Percentiles rank a stretch among this genome's conserved stretches.
Evolutionary conservation across 2,113 vertebrate genomes (phyloP).

Genomic region (Solenodon paradoxus): DNA sequence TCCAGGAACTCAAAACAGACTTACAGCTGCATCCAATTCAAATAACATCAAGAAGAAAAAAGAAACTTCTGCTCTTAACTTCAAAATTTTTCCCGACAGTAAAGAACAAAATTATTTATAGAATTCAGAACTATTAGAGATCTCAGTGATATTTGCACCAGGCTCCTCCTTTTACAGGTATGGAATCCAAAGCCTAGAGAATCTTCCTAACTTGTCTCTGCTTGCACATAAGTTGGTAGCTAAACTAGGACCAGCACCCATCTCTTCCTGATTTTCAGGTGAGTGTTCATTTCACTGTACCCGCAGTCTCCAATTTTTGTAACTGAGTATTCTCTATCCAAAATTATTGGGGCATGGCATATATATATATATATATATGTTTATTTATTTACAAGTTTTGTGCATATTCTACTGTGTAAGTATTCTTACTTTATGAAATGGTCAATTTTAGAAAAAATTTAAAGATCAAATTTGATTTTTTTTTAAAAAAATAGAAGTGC

Average conservation of each 20-base stretch:
- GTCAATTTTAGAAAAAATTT: neutral
- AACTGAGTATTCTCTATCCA: neutral
- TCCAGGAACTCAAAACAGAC: neutral
- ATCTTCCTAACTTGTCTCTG: neutral
- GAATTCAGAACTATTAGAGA: neutral
- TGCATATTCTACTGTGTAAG: neutral
- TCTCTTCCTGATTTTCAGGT: neutral
- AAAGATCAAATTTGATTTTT: neutral
- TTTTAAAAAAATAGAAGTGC: neutral
- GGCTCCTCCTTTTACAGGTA: neutral
- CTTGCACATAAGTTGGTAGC: neutral
- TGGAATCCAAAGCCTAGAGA: neutral
- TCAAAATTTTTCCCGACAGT: neutral
- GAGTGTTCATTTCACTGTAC: neutral
- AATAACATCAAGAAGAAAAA: neutral
- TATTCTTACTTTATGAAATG: neutral
- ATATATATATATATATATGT: neutral
- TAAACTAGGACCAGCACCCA: neutral
- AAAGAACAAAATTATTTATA: neutral
- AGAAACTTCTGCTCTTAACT: neutral
- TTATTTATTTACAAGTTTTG: neutral
- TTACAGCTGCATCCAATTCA: neutral
- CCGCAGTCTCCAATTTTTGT: neutral
- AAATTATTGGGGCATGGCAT: neutral
- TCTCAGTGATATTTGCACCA: neutral